Percentiles rank a stretch among this genome's conserved stretches.
phyloP scores from a whole-genome alignment of 2,113 vertebrate species.

The Nematolebias whitei region DNA sequence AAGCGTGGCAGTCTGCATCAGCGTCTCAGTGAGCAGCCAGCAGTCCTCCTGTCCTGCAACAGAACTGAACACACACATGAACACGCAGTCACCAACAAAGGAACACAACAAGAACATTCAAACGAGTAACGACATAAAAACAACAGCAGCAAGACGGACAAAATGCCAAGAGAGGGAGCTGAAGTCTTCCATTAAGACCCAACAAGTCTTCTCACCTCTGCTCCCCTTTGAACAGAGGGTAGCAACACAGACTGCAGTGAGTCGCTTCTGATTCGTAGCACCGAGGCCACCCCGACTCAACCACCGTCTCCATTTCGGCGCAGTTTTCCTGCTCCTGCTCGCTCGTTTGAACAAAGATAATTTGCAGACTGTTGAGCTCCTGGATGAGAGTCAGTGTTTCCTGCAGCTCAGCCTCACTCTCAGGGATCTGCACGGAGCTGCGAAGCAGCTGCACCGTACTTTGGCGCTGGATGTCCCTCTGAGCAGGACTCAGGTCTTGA shows the following conservation, averaged over 20 bases:
- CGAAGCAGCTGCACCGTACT: conserved; percentile 91
- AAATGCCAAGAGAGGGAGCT: not conserved
- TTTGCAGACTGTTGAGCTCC: conserved; percentile 89
- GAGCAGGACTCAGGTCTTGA: conserved; percentile 80
- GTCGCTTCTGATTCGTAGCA: conserved; percentile 90
- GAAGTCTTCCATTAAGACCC: not conserved
- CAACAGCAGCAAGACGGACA: too few species aligned
- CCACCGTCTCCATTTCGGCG: conserved; percentile 64
- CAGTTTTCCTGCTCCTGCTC: conserved; percentile 44
- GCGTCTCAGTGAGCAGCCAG: conserved; percentile 91
- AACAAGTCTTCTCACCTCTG: conserved; percentile 82
- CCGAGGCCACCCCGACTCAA: conserved; percentile 91
- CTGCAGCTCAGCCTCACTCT: conserved; percentile 89
- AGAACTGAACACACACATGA: conserved; percentile 76
- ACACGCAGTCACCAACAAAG: not conserved
- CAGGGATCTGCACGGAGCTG: conserved; percentile 88
- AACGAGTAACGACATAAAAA: too few species aligned
- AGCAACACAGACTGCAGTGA: conserved; percentile 90
- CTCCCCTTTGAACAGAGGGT: conserved; percentile 90
- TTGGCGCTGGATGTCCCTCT: conserved; percentile 90
- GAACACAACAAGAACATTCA: too few species aligned
- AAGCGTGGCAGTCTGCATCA: conserved; percentile 88
- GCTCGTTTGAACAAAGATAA: conserved; percentile 85
- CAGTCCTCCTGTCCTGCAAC: conserved; percentile 91
- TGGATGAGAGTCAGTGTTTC: conserved; percentile 91